Evolutionary conservation across 1,140 invertebrate species (phyloP).

Genomic region (Yoshiicerus persimilis): DNA sequence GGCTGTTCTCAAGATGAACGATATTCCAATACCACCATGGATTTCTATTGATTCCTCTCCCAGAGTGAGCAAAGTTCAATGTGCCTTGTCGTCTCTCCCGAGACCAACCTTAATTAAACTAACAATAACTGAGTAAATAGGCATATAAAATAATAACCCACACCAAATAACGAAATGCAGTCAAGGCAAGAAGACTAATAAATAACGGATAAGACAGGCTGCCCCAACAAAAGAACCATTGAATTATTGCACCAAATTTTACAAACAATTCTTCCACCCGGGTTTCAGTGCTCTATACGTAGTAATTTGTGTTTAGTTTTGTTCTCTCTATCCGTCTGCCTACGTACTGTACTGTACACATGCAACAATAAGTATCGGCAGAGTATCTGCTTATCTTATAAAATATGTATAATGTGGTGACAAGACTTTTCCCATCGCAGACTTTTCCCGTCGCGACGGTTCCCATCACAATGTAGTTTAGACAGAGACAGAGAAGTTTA

Average conservation of each 20-base stretch:
- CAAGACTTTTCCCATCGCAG: no score
- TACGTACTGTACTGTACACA: no score
- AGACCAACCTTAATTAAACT: not conserved
- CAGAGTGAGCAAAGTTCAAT: conserved; percentile 8
- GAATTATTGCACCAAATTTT: not conserved
- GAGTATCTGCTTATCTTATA: conserved; percentile 14
- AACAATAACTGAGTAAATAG: not conserved
- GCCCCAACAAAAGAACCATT: not conserved
- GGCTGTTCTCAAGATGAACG: not conserved
- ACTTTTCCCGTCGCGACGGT: no score
- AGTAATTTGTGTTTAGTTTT: no score
- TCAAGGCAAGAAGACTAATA: not conserved
- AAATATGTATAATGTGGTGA: conserved; percentile 11
- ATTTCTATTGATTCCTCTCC: not conserved
- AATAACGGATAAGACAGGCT: not conserved
- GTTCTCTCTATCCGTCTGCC: not conserved
- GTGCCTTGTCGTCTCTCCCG: not conserved
- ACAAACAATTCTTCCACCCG: no score
- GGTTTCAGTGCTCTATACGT: no score
- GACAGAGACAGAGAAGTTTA: no score
- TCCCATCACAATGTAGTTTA: no score
- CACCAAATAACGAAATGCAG: not conserved
- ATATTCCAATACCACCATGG: not conserved
- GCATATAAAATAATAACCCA: not conserved
- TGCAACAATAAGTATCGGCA: not conserved